Percentiles rank a stretch among this genome's conserved stretches.
Conservation (phyloP, 2,797 vertebrate species). For the Neopelma chrysocephalum region DNA sequence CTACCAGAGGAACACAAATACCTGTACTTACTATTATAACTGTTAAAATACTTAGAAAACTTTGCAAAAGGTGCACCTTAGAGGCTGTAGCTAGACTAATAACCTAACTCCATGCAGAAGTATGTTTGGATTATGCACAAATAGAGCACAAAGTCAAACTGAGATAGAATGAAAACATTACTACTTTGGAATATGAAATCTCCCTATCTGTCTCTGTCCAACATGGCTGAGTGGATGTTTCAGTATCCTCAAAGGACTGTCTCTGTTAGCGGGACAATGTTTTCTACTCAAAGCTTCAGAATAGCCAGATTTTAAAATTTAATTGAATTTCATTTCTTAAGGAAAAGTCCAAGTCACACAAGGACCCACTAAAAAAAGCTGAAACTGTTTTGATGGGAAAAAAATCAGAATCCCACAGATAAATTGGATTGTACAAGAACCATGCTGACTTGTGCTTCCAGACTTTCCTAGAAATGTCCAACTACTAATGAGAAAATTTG, state of each 20-base stretch:
- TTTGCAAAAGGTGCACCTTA: not conserved
- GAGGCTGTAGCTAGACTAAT: not conserved
- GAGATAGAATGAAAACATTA: not conserved
- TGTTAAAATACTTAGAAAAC: not conserved
- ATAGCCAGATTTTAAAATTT: slow-evolving; percentile 26
- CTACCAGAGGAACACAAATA: not conserved
- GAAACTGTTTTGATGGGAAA: not conserved
- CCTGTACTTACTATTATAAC: not conserved
- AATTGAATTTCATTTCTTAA: slow-evolving; percentile 3
- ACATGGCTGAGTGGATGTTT: not conserved
- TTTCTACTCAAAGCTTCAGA: slow-evolving; percentile 31
- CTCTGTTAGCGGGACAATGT: not conserved
- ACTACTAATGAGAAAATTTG: not conserved
- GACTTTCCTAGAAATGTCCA: not conserved
- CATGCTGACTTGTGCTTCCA: not conserved
- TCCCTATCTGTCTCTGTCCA: not conserved
- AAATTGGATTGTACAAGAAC: not conserved
- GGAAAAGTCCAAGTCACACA: not conserved
- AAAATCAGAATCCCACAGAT: not conserved
- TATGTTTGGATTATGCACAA: not conserved
- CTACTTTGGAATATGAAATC: not conserved
- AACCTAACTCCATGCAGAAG: not conserved
- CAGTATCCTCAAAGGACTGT: not conserved
- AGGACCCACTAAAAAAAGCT: not conserved
- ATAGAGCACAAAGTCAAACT: not conserved